Conservation (phyloP, 2,888 invertebrate genomes). For the Morinoia aosen region DNA sequence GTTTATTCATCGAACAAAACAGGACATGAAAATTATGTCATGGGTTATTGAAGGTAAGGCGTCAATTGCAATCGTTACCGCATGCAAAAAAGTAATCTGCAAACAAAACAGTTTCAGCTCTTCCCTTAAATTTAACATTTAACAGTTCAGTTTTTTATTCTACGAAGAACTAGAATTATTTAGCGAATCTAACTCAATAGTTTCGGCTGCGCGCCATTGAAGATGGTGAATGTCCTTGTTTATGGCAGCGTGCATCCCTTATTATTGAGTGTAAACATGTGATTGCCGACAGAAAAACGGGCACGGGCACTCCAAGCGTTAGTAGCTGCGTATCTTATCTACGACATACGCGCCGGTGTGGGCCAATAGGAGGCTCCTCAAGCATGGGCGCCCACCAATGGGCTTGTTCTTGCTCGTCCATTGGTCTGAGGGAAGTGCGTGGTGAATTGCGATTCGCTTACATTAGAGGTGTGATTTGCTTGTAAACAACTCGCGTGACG, state of each 20-base stretch:
- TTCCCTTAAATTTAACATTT: too few relatives aligned
- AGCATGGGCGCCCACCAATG: background rate
- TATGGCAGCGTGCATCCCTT: background rate
- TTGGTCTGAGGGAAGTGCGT: background rate
- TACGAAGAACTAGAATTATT: too few relatives aligned
- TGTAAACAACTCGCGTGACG: conserved; percentile 16
- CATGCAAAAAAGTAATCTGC: too few relatives aligned
- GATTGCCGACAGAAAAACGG: background rate
- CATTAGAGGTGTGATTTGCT: conserved; percentile 29
- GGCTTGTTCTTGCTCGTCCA: background rate
- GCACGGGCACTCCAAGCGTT: conserved; percentile 13
- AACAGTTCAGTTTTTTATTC: too few relatives aligned
- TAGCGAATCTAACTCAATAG: too few relatives aligned
- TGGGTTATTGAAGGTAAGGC: too few relatives aligned
- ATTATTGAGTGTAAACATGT: background rate
- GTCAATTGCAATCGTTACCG: too few relatives aligned
- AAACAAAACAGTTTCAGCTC: too few relatives aligned
- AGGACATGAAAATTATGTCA: too few relatives aligned
- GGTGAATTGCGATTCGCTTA: background rate
- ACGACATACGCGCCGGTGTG: background rate
- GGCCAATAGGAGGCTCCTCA: background rate
- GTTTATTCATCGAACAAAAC: too few relatives aligned
- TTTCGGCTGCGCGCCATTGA: background rate
- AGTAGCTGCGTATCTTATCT: conserved; percentile 30
- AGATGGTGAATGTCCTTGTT: background rate